Evolutionary conservation across 2,113 vertebrate genomes (phyloP), one percentile per base, ranked within the genome.

Genomic region (Campylorhamphus procurvoides): DNA sequence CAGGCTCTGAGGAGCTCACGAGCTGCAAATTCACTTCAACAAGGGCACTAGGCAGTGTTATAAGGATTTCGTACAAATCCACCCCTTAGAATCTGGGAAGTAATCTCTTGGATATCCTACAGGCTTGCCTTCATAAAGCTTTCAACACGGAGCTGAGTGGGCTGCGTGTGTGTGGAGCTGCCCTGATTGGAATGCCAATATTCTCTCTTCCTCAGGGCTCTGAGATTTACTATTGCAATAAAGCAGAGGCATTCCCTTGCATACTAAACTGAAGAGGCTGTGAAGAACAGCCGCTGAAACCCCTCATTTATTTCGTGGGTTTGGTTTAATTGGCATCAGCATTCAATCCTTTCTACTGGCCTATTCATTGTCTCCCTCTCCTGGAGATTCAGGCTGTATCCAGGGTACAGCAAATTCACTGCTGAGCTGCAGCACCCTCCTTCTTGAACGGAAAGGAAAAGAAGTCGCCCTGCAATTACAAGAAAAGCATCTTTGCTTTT

Each of bases 101-200:
- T 75, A 67, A 94, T 96, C 83, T 96, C 89, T 87, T 84, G 89
- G 91, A 96, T 94, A 77, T 96, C 93, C 92, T 96, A 87, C 67
- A 96, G 92, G 63, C 81, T 97, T 86, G 92, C 88, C 84, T 96
- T 97, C 95, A 93, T 97, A 96, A 97, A 97, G 89, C 96, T 94
- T 96, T 97, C 91, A 93, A 63, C 59, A 29, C 49, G 20, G 62
- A 72, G 83, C 50, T 46, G 86, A 95, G 82, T 63, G 82, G 69
- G 73, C 64, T 75, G 71, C 0, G 0, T 3, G 12, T 17, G 9
- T 73, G 33, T 71, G 84, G 90, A 93, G 68, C 78, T 85, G 31
- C 87, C 77, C 60, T 94, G 95, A 98, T 96, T 96, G 94, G 97
- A 97, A 97, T 19, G 94, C 93, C 96, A 96, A 95, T 97, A 97